Evolutionary conservation across 2,888 invertebrate species (phyloP), one percentile per base, ranked within the genome.

Genomic region (Aleiodes alternator): DNA sequence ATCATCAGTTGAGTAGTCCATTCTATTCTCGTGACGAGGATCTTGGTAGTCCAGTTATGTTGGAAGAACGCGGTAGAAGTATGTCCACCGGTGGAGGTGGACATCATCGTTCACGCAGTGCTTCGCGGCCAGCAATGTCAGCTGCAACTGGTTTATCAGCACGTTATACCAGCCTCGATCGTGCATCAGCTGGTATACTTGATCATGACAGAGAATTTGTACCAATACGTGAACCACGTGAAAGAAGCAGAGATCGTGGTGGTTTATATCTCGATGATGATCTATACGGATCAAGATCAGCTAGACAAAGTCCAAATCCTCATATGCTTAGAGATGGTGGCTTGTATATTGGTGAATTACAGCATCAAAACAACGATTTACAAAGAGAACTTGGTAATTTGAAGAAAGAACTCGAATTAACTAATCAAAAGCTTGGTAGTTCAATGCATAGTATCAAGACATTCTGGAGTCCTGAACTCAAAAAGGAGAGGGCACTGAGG

Each of bases 381-480:
- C 98, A 98, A 88, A 93, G 97, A 80, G 98, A 98, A 90, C 93
- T 98, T 88, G 94, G 94, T 71, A 96, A 96, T 89, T 92, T 97
- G 82, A 97, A 97, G 91, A 96, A 97, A 89, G 98, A 98, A 89
- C 92, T 98, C 87, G 98, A 98, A 92, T 92, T 97, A 88, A 97
- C 98, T 82, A 98, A 98, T 90, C 98, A 98, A 91, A 99, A 99
- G 91, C 93, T 99, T 85, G 97, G 97, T 90, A 98, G 98, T 88
- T 97, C 97, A 87, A 99, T 99, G 98, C 98, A 99, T 91, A 98
- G 98, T 91, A 99, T 99, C 90, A 99, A 99, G 92, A 99, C 98
- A 73, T 99, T 99, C 91, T 99, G 99, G 99, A 98, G 98, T 89
- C 99, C 99, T 23, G 99, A 99, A 91, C 92, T 99, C 90, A 99